Base-by-base conservation (phyloP, 2,113 vertebrate species). In the Pandion haliaetus region DNA sequence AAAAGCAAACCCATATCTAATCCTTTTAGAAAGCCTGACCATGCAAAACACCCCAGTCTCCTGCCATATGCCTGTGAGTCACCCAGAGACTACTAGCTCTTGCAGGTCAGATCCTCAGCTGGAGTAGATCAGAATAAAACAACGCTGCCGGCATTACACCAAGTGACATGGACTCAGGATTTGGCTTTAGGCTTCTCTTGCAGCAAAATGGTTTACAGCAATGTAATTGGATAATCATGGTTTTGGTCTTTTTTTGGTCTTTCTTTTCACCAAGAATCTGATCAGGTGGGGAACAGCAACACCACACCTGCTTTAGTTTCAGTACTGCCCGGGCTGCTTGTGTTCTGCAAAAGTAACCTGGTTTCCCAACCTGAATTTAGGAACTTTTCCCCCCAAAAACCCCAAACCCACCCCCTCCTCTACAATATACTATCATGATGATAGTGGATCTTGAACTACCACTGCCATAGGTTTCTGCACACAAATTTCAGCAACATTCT, bases 161-260 rank as follows among this genome's bases (percentile, higher is more conserved):
- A 29, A 76, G 42, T 5, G 49, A 76, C 62, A 82, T 2, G 0
- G 10, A 57, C 55, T 49, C 36, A 15, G 36, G 40, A 54, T 69
- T 34, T 82, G 86, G 71, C 69, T 86, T 83, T 29, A 61, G 72
- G 55, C 83, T 70, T 92, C 70, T 74, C 79, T 67, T 74, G 63
- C 66, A 66, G 65, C 45, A 81, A 70, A 95, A 86, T 31, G 20
- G n/a, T 76, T 95, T 76, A 45, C 49, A 96, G 93, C 40, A 82
- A 65, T 14, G 52, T 54, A 62, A 58, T 1, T 58, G 78, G 73
- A 23, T 55, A 81, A 78, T 36, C 28, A 77, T 15, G 34, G 50
- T 80, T 93, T 31, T 12, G 42, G 73, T 66, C 80, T 91, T 85
- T 36, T 7, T n/a, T n/a, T n/a, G n/a, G n/a, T n/a, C n/a, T n/a